A percentile compares a stretch with the other conserved stretches of the same genome.
phyloP scores from a whole-genome alignment of 2,797 vertebrate species.

The Psittacula derbiana region DNA sequence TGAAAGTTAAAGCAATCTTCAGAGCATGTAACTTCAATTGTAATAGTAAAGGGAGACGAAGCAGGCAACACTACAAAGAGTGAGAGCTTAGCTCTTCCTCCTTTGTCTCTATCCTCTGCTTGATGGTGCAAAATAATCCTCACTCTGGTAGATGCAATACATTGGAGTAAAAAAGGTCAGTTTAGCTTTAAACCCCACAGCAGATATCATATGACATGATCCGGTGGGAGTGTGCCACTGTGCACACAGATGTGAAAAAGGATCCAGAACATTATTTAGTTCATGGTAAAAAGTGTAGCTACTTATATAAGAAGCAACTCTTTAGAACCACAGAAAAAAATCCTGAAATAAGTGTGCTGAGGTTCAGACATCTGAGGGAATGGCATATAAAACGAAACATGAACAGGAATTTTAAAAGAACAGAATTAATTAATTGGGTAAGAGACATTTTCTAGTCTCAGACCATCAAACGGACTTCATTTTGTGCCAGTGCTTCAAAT shows the following conservation, averaged over 20 bases:
- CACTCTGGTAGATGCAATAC: not conserved
- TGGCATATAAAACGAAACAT: slow-evolving; percentile 65
- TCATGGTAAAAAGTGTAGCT: not conserved
- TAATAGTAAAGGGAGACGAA: not conserved
- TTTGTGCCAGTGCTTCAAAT: slow-evolving; percentile 71
- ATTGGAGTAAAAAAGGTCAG: not conserved
- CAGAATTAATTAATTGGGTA: slow-evolving; percentile 79
- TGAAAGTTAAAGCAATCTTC: slow-evolving; percentile 34
- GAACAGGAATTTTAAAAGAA: slow-evolving; percentile 66
- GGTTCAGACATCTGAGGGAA: slow-evolving; percentile 70
- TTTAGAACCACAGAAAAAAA: slow-evolving; percentile 1
- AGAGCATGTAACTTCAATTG: not conserved
- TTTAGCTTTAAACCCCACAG: not conserved
- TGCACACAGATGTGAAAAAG: not conserved
- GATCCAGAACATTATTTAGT: not conserved
- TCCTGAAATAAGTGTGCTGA: slow-evolving; percentile 38
- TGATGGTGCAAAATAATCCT: slow-evolving; percentile 24
- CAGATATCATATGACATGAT: not conserved
- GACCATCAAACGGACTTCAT: slow-evolving; percentile 80
- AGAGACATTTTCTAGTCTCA: slow-evolving; percentile 77
- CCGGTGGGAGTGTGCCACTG: not conserved
- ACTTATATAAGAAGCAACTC: not conserved
- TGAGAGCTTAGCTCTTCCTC: not conserved
- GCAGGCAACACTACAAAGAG: not conserved
- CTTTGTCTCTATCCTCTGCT: not conserved